Conservation (phyloP, 2,113 vertebrate genomes). For the Myotis davidii region DNA sequence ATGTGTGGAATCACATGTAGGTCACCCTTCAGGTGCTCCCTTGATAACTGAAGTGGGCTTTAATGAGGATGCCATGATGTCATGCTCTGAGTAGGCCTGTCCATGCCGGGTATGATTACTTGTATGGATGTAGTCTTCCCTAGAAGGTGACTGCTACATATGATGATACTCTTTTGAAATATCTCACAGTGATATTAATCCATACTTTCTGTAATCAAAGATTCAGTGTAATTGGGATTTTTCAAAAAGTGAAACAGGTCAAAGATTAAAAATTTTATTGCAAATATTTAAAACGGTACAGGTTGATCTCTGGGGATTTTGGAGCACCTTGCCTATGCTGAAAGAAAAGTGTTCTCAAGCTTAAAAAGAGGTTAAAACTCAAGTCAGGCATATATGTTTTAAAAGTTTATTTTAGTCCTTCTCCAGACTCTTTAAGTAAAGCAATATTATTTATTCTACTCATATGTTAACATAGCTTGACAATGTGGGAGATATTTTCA, state of each 20-base stretch:
- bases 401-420: background rate
- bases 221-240: background rate
- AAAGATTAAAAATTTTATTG: background rate
- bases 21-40: background rate
- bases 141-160: background rate
- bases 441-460: background rate
- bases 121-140: background rate
- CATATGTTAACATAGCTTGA: background rate
- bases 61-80: background rate
- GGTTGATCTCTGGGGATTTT: background rate
- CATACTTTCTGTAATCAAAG: background rate
- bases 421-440: background rate
- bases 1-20: background rate
- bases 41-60: background rate
- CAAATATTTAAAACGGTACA: background rate
- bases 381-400: background rate
- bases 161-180: background rate
- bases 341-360: background rate
- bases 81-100: accelerated
- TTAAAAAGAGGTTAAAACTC: background rate
- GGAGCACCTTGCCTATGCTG: background rate
- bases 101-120: background rate
- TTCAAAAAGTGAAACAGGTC: background rate
- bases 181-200: background rate
- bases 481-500: background rate